Evolutionary conservation across 2,797 vertebrate species (phyloP), one percentile per base, ranked within the genome.

Genomic region (Intellagama lesueurii): DNA sequence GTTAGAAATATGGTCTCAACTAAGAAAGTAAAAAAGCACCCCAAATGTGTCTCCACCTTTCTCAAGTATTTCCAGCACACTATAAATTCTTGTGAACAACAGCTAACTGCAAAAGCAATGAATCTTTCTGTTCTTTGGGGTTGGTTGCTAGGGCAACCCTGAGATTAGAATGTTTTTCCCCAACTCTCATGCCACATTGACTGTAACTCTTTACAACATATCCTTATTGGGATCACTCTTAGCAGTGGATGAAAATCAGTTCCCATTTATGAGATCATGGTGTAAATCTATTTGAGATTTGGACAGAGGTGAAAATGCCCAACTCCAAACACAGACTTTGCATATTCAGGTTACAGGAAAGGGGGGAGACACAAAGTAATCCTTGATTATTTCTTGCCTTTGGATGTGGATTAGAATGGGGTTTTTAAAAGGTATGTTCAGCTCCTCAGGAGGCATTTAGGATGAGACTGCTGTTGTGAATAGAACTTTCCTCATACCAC

Each of bases 61-160:
- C 17, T 86, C 16, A 77, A 77, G 56, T 77, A 28, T 66, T 64
- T 77, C 73, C 28, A 78, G 47, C 3, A n/a, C n/a, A 56, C 30
- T 87, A 66, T 66, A 79, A 32, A 79, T 87, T 87, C 30, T 69
- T 68, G 85, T 80, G 47, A 49, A 80, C 69, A 80, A 70, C 66
- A 81, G 66, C 4, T 22, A 32, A 52, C 47, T 70, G 77, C 47
- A 81, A 79, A 68, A 32, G 40, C 76, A 56, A 66, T 80, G 47
- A 72, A 40, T 80, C 69, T 70, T 80, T 35, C n/a, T 81, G 66
- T 77, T 79, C 52, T 72, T 80, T 52, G 77, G 66, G 47, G n/a
- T 32, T 79, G 77, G 86, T 87, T 80, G 86, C 86, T 81, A 87
- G 77, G 86, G 86, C 28, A 80, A 87, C 86, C 19, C 24, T 80